Conservation (phyloP, 1,140 invertebrate genomes). For the Drosophila pruinosa region DNA sequence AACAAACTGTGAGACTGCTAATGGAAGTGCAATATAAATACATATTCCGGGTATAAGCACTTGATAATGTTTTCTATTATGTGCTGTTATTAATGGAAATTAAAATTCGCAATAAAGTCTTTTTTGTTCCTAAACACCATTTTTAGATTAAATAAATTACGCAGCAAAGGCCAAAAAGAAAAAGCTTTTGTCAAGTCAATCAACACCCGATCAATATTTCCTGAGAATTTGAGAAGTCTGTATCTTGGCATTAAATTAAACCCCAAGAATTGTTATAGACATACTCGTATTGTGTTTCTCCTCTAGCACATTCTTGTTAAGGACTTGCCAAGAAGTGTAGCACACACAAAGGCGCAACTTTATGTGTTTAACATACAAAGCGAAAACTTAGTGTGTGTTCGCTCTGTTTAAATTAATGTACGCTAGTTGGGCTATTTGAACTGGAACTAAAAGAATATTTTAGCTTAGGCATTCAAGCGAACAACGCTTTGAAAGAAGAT, state of each 20-base stretch:
- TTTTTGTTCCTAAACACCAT: background rate
- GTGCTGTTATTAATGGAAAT: background rate
- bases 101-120: background rate
- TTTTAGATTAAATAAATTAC: background rate
- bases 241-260: background rate
- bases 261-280: background rate
- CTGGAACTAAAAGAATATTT: background rate
- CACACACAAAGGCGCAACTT: slow-evolving; percentile 30
- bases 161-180: background rate
- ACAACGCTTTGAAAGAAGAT: background rate
- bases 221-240: background rate
- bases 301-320: background rate
- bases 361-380: slow-evolving; percentile 4
- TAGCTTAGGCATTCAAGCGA: background rate
- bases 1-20: slow-evolving; percentile 38
- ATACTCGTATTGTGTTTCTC: slow-evolving; percentile 12
- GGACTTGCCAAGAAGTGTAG: slow-evolving; percentile 9
- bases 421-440: background rate
- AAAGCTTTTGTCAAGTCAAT: background rate
- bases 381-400: slow-evolving; percentile 10
- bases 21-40: background rate
- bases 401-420: background rate
- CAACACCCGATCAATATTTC: background rate
- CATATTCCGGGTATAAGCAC: background rate
- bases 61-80: background rate